These are phyloP conservation scores for Anhinga rufa DNA, from an alignment of 2,113 vertebrate species.

Conservation along the genomic window DNA sequence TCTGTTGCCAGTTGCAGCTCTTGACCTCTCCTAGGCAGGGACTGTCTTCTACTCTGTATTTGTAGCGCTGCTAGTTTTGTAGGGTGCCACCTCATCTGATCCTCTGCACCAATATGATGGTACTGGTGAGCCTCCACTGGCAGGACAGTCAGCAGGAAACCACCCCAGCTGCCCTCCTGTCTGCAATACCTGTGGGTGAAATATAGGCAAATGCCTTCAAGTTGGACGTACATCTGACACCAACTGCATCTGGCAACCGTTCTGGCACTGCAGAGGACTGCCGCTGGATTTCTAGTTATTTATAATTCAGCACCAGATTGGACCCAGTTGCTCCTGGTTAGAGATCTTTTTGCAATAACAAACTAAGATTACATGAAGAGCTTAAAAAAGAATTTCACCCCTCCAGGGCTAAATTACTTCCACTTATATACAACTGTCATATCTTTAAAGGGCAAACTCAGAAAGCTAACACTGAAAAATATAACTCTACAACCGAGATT, in stretches of 20 bases:
- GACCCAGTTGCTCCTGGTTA: constrained; percentile 57
- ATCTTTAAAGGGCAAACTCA: constrained; percentile 44
- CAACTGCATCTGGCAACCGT: constrained; percentile 38
- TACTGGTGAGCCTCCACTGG: neutral
- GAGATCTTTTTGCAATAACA: constrained; percentile 62
- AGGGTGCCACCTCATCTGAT: neutral
- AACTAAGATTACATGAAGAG: constrained; percentile 55
- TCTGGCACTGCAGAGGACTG: constrained; percentile 17
- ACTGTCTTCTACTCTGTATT: neutral
- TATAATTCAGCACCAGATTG: constrained; percentile 53
- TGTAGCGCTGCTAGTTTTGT: neutral
- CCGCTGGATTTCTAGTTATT: constrained; percentile 52
- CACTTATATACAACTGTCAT: constrained; percentile 62
- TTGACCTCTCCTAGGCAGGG: neutral
- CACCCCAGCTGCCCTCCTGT: neutral
- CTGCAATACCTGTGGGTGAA: neutral
- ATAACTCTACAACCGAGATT: constrained; percentile 14
- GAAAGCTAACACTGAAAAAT: constrained; percentile 47
- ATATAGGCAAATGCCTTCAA: neutral
- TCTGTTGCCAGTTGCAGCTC: neutral
- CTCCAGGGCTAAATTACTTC: constrained; percentile 61
- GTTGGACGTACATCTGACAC: neutral
- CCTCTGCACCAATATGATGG: neutral
- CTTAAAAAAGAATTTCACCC: constrained; percentile 66
- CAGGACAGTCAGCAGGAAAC: neutral